Evolutionary conservation across 2,888 invertebrate species (phyloP).

Genomic region (Colostygia pectinataria): DNA sequence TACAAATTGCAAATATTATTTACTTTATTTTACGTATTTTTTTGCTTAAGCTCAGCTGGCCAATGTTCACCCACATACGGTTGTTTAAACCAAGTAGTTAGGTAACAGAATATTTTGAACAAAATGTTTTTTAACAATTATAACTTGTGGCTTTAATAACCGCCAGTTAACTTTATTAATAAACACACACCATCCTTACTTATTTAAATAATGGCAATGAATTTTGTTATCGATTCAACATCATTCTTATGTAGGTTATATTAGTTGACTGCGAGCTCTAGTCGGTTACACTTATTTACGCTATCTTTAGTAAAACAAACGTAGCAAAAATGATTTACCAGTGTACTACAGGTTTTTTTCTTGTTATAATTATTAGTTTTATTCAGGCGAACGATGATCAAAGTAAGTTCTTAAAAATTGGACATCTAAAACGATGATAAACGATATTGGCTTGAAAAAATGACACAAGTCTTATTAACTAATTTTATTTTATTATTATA

Average conservation of each 20-base stretch:
- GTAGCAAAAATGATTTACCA: conserved; percentile 2
- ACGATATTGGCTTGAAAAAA: neutral
- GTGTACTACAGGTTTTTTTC: neutral
- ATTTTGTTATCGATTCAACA: neutral
- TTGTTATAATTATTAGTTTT: neutral
- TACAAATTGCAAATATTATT: no score
- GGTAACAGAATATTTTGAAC: no score
- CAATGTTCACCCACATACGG: no score
- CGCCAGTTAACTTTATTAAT: no score
- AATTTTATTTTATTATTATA: neutral
- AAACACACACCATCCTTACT: neutral
- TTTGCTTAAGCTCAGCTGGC: no score
- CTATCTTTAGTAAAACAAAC: neutral
- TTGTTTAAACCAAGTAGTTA: no score
- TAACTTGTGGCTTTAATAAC: no score
- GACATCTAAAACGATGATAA: no score
- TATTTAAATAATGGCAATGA: neutral
- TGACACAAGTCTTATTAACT: neutral
- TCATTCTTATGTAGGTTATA: neutral
- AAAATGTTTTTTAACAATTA: no score
- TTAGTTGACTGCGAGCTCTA: neutral
- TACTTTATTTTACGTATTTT: no score
- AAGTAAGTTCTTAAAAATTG: neutral
- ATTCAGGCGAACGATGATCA: conserved; percentile 5
- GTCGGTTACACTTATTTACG: neutral